Evolutionary conservation across 2,113 vertebrate genomes (phyloP).

Genomic region (Corythornis madagascariensis): DNA sequence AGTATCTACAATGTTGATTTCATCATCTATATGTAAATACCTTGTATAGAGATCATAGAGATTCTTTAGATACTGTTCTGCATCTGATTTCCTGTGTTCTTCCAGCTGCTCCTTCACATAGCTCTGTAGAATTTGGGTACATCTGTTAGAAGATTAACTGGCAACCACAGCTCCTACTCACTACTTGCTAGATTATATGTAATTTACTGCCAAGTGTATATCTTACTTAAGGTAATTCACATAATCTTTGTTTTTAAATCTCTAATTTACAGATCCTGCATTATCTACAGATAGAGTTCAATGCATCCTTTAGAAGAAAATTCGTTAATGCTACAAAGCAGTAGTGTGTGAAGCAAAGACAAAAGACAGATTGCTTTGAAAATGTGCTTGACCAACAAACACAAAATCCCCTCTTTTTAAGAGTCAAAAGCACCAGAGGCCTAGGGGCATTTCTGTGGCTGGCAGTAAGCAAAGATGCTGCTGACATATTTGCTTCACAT

Average conservation of each 20-base stretch:
- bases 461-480: background rate
- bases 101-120: conserved; percentile 93
- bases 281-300: background rate
- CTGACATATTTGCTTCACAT: background rate
- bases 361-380: conserved; percentile 12
- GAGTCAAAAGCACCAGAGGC: background rate
- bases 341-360: background rate
- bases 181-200: background rate
- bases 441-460: background rate
- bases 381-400: background rate
- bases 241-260: background rate
- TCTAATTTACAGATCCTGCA: background rate
- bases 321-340: background rate
- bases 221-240: background rate
- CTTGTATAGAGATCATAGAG: conserved; percentile 96
- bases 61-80: conserved; percentile 97
- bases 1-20: background rate
- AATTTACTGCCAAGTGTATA: background rate
- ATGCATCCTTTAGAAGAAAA: background rate
- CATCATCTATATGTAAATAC: conserved; percentile 67
- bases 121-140: conserved; percentile 74
- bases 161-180: background rate
- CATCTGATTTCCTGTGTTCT: conserved; percentile 89
- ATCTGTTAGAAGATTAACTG: background rate
- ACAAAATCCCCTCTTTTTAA: background rate